These are phyloP conservation scores for Morelia viridis DNA, from an alignment of 2,797 vertebrate genomes.

Conservation along the genomic window DNA sequence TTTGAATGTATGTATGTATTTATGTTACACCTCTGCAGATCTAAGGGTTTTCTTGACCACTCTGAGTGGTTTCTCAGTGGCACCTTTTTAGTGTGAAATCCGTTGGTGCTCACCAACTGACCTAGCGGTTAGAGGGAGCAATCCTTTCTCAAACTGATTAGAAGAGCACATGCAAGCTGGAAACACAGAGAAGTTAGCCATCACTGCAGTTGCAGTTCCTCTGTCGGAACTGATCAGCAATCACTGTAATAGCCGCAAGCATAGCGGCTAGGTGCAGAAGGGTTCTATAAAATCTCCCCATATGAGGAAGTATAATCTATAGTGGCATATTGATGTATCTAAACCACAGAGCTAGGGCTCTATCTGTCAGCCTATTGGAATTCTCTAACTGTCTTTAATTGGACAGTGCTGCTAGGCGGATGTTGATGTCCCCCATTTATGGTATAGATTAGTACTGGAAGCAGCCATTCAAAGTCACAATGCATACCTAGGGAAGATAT, in stretches of 20 bases:
- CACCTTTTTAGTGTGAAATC: not conserved
- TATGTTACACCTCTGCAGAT: not conserved
- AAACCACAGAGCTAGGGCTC: not conserved
- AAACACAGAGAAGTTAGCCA: not conserved
- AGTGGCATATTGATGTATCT: not conserved
- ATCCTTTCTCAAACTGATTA: not conserved
- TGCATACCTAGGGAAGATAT: not conserved
- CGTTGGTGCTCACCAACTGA: not conserved
- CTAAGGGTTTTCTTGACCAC: not conserved
- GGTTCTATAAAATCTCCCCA: not conserved
- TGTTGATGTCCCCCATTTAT: not conserved
- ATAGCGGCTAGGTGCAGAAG: not conserved
- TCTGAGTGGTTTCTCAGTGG: not conserved
- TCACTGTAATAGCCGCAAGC: not conserved
- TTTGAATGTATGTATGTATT: not conserved
- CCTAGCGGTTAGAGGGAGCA: not conserved
- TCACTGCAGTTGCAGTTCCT: not conserved
- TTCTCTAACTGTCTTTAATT: not conserved
- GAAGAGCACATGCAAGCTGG: not conserved
- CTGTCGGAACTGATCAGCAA: conserved; percentile 2
- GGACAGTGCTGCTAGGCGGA: not conserved
- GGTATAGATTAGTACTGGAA: not conserved
- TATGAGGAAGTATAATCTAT: not conserved
- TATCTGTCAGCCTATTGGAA: not conserved
- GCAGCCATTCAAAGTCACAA: not conserved